Evolutionary conservation across 2,797 vertebrate species (phyloP).

Genomic region (Clarias platycephalus): DNA sequence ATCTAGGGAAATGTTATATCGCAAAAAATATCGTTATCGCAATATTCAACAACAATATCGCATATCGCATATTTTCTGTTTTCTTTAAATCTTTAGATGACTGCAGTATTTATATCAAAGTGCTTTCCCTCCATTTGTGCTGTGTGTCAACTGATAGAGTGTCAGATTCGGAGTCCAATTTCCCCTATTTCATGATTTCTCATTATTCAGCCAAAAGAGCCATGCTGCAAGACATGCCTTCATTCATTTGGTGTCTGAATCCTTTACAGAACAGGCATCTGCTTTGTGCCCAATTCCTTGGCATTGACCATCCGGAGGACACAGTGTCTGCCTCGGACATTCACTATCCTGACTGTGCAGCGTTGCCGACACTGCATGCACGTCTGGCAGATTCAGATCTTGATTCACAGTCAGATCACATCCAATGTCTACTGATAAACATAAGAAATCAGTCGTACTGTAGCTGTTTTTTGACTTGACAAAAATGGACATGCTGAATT

Average conservation of each 20-base stretch:
- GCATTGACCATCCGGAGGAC: conserved; percentile 16
- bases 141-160: conserved; percentile 8
- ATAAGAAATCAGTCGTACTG: not conserved
- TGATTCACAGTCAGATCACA: not conserved
- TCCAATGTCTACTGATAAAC: not conserved
- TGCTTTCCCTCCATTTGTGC: not conserved
- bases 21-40: too few relatives aligned
- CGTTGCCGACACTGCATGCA: not conserved
- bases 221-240: not conserved
- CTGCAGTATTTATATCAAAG: not conserved
- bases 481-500: not conserved
- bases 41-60: too few relatives aligned
- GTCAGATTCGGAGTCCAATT: conserved; percentile 12
- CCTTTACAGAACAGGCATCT: not conserved
- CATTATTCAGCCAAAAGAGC: not conserved
- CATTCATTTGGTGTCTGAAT: not conserved
- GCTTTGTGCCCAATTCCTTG: not conserved
- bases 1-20: too few relatives aligned
- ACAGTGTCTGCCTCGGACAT: not conserved
- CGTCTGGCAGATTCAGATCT: conserved; percentile 13
- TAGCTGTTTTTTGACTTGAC: not conserved
- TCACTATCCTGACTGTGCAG: not conserved
- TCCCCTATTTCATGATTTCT: not conserved
- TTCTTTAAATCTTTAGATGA: conserved; percentile 12
- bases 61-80: too few relatives aligned